phyloP scores from a whole-genome alignment of 2,113 vertebrate genomes.

The Colistium nudipinnis region DNA sequence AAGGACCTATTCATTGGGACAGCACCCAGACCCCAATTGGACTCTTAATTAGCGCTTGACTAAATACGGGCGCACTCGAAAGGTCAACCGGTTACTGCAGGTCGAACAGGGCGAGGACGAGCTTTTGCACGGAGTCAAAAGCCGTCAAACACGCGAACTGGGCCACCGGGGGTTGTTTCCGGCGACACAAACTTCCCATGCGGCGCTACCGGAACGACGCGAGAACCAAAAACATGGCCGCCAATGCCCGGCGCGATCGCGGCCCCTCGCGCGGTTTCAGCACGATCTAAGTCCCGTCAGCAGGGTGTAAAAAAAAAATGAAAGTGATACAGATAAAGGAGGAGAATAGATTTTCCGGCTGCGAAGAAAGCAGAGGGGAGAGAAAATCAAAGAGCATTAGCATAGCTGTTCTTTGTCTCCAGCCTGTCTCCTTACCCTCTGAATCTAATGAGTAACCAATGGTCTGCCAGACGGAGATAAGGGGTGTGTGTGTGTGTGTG shows the following conservation, averaged over 20 bases:
- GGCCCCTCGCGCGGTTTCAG: not conserved
- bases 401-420: conserved; percentile 79
- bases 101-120: conserved; percentile 6
- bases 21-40: conserved; percentile 4
- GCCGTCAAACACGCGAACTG: not conserved
- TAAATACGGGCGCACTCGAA: conserved; percentile 15
- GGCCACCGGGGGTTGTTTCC: not conserved
- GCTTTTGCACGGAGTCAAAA: not conserved
- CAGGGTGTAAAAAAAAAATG: conserved; percentile 13
- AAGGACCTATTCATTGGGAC: conserved; percentile 12
- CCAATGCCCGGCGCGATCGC: not conserved
- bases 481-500: conserved; percentile 48
- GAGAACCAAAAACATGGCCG: not conserved
- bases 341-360: conserved; percentile 56
- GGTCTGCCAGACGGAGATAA: conserved; percentile 79
- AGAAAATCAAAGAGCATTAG: conserved; percentile 80
- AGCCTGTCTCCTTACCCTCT: conserved; percentile 73
- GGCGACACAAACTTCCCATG: not conserved
- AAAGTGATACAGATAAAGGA: conserved; percentile 36
- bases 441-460: conserved; percentile 79
- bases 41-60: conserved; percentile 30
- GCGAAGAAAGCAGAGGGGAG: conserved; percentile 53
- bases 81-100: conserved; percentile 22
- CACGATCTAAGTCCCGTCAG: conserved; percentile 7
- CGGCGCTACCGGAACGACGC: too few relatives aligned